Base-by-base conservation (phyloP, 2,113 vertebrate genomes). In the Neotoma lepida region DNA sequence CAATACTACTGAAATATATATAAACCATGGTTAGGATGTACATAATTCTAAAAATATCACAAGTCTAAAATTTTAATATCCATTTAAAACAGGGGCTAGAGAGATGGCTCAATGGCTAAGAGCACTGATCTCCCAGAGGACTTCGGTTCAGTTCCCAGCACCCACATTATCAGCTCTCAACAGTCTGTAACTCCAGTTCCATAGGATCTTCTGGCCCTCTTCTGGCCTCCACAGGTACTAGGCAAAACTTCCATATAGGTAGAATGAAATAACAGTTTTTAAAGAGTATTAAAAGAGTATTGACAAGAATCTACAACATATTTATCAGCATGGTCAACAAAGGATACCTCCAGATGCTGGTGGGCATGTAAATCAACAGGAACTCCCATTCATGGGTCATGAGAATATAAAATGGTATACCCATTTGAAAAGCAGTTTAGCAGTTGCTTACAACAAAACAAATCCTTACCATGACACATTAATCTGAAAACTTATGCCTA, bases 321-420 rank as follows among this genome's bases (percentile, higher is more conserved):
- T 46, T 46, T 56, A 87, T 26, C 41, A 76, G 35, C 54, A 93
- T 28, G 26, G 66, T 28, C n/a, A 35, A 64, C 33, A 24, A 84
- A 41, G 0, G 58, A 58, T 9, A 22, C 0, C 58, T 44, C 30
- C 44, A 6, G 7, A 7, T 9, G 9, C 74, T 24, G 44, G 30
- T 1, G 8, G 46, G 9, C 35, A 58, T 10, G 39, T 33, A 61
- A 39, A 61, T 28, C 46, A 30, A 46, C 18, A 80, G 86, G 78
- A 85, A n/a, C 28, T 15, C 51, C 15, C 39, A 26, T 24, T 17
- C 10, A 4, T 1, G 39, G 73, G 41, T 54, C 24, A 17, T 8
- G 44, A 35, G 76, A 46, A 44, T 1, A 30, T 15, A 30, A 33
- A 33, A 22, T 0, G 24, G 24, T 1, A 1, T 18, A 71, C 39